phyloP scores from a whole-genome alignment of 2,888 invertebrate species.

The Apodemia mormo region DNA sequence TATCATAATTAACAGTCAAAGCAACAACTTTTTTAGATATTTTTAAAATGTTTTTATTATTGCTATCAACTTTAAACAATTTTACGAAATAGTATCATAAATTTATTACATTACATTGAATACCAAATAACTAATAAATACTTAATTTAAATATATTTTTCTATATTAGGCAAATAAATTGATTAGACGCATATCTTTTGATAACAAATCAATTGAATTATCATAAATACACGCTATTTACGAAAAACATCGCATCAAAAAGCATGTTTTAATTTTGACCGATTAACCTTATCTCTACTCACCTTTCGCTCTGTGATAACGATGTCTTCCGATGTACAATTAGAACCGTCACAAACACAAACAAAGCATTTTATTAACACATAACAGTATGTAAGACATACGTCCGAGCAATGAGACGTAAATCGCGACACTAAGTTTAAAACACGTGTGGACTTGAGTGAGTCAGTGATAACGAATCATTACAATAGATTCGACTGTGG shows the following conservation, averaged over 20 bases:
- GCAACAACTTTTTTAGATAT: too few relatives aligned
- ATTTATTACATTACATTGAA: too few relatives aligned
- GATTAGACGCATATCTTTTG: not conserved
- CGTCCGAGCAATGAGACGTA: constrained; percentile 15
- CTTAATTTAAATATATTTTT: too few relatives aligned
- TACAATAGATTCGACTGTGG: not conserved
- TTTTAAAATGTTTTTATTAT: too few relatives aligned
- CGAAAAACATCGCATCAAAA: not conserved
- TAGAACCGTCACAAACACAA: not conserved
- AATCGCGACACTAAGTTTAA: constrained; percentile 3
- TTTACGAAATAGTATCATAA: too few relatives aligned
- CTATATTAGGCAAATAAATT: not conserved
- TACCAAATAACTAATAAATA: too few relatives aligned
- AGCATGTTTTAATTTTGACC: not conserved
- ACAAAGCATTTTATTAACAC: not conserved
- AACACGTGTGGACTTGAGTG: constrained; percentile 1
- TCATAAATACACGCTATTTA: not conserved
- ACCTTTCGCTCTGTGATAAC: constrained; percentile 8
- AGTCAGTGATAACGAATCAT: constrained; percentile 6
- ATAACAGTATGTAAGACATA: not conserved
- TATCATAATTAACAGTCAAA: too few relatives aligned
- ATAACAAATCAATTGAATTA: not conserved
- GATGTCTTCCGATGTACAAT: not conserved
- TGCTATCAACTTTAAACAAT: too few relatives aligned
- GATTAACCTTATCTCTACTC: not conserved